Evolutionary conservation across 2,888 invertebrate genomes (phyloP), one percentile per base, ranked within the genome.

Genomic region (Platerodrilus igneus): DNA sequence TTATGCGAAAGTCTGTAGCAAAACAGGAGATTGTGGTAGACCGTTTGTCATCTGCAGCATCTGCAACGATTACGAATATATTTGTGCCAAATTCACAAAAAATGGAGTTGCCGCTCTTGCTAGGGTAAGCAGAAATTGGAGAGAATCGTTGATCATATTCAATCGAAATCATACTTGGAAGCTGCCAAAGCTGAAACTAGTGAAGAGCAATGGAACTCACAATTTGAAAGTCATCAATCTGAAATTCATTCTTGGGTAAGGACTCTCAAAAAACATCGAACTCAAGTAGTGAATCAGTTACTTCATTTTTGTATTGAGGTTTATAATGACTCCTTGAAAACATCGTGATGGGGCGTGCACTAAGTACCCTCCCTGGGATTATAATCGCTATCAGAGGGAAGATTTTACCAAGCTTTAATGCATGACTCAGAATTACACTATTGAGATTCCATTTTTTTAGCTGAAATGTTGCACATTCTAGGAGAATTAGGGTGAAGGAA

Each of bases 181-280:
- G 25, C 25, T 10, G 9, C 21, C n/a, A 8, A 18, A 22, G 23
- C 23, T 2, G 17, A 23, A 5, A 3, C 10, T 2, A 3, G 2
- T 1, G 16, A 15, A 2, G 16, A 8, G 23, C 5, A 3, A 16
- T 22, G 32, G 32, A 23, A 23, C 2, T n/a, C 16, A 6, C 23
- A 32, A n/a, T 32, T 23, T 3, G 23, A 22, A 2, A 32, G 17
- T 5, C 32, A 32, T 10, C 32, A 32, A n/a, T 32, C 32, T 3
- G 23, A 22, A 2, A 32, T 16, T 5, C 32, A 32, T 10, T 23
- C 23, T 2, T 32, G 32, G 32, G 16, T 32, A 15, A 32, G 23
- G 10, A 23, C 16, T 4, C 15, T 32, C 1, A 32, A 32, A 23
- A 23, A 9, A 5, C 23, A 23, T 16, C 5, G 16, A 3, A 3